Evolutionary conservation across 2,797 vertebrate genomes (phyloP).

Genomic region (Buphagus erythrorhynchus): DNA sequence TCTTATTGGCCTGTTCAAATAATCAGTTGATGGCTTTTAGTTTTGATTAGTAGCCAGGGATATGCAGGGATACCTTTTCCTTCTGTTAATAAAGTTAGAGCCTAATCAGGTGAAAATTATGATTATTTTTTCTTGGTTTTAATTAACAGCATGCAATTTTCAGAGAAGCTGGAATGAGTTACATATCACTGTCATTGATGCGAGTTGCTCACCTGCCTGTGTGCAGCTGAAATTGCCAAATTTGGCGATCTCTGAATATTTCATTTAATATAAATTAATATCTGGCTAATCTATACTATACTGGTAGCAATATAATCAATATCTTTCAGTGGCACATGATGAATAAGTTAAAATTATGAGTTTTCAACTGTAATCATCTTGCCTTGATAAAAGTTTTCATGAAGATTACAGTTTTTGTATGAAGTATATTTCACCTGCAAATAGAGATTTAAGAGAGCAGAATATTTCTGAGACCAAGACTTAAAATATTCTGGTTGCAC

Average conservation of each 20-base stretch:
- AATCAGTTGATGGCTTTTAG: background rate
- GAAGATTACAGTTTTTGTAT: background rate
- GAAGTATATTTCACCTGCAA: background rate
- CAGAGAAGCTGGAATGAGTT: background rate
- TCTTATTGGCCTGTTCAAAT: background rate
- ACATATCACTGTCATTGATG: background rate
- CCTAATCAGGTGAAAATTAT: background rate
- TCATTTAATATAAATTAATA: background rate
- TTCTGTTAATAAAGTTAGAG: background rate
- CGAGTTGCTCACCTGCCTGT: background rate
- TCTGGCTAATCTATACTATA: background rate
- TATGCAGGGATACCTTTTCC: background rate
- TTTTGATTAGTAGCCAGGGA: background rate
- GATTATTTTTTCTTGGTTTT: background rate
- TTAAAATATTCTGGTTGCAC: background rate
- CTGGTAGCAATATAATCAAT: background rate
- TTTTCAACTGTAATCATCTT: background rate
- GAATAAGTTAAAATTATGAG: background rate
- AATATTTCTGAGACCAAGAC: background rate
- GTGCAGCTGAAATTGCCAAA: background rate
- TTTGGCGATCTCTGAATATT: background rate
- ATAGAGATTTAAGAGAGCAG: background rate
- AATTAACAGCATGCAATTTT: background rate
- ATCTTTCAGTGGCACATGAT: background rate
- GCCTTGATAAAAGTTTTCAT: background rate